These are phyloP conservation scores for Anthoscopus minutus DNA, from an alignment of 2,113 vertebrate species.

Conservation along the genomic window DNA sequence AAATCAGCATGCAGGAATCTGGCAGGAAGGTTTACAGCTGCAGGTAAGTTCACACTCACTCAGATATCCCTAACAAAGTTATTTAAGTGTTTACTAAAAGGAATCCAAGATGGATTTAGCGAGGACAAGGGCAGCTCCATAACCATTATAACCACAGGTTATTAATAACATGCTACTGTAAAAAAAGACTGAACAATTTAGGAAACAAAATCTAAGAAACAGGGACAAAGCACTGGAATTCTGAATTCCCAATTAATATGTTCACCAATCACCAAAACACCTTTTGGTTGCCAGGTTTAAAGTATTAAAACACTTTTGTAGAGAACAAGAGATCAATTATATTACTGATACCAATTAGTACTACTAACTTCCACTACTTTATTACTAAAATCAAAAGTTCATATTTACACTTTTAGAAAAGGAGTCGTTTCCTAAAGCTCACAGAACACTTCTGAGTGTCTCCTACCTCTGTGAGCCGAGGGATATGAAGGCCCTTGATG, in stretches of 20 bases:
- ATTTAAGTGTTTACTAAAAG: background rate
- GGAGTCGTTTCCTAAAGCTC: background rate
- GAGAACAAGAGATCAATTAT: background rate
- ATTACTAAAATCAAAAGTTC: background rate
- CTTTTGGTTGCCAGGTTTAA: background rate
- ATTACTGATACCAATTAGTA: background rate
- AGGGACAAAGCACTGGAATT: background rate
- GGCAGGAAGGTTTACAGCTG: background rate
- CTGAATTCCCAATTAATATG: background rate
- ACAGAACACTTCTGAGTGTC: background rate
- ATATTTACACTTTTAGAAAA: background rate
- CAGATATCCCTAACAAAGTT: background rate
- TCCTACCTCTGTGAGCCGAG: slow-evolving; percentile 90
- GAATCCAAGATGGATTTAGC: background rate
- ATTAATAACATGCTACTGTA: background rate
- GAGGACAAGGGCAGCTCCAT: background rate
- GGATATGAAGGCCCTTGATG: slow-evolving; percentile 91
- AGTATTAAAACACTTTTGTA: background rate
- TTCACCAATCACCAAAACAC: background rate
- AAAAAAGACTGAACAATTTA: background rate
- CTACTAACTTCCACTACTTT: background rate
- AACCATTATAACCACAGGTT: background rate
- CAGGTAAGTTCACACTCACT: background rate
- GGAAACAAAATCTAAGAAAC: background rate
- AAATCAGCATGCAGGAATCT: background rate